These are phyloP conservation scores for Laterallus jamaicensis DNA, from an alignment of 2,113 vertebrate species.

Conservation along the genomic window DNA sequence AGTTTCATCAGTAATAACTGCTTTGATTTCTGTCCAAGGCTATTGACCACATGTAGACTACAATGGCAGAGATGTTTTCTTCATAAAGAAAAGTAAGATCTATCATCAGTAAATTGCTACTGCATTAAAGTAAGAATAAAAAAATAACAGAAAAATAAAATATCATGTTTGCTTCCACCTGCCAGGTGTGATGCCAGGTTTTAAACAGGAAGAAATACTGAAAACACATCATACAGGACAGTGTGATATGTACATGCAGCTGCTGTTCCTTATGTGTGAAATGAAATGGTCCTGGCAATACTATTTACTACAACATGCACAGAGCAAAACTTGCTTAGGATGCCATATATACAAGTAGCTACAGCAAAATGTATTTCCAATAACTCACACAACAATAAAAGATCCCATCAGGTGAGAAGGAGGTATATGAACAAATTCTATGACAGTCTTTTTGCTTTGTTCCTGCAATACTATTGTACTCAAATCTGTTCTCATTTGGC, in stretches of 20 bases:
- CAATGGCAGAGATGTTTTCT: not conserved
- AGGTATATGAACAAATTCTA: not conserved
- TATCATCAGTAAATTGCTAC: not conserved
- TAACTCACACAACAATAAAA: not conserved
- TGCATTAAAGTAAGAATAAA: not conserved
- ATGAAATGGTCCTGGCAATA: slow-evolving; percentile 41
- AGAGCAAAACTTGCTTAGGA: slow-evolving; percentile 11
- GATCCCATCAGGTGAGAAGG: not conserved
- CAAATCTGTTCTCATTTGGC: not conserved
- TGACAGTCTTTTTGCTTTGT: not conserved
- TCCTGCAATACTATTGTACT: not conserved
- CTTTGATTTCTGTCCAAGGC: not conserved
- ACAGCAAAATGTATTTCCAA: not conserved
- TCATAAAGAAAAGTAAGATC: not conserved
- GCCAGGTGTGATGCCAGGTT: not conserved
- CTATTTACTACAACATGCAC: slow-evolving; percentile 5
- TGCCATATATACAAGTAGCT: not conserved
- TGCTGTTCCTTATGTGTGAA: slow-evolving; percentile 28
- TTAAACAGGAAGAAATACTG: not conserved
- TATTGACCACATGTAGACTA: not conserved
- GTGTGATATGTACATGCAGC: not conserved
- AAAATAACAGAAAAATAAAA: not conserved
- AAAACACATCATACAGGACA: not conserved
- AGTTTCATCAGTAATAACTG: not conserved
- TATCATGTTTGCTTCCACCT: not conserved